Conservation (phyloP, 2,888 invertebrate species). For the Deilephila porcellus region DNA sequence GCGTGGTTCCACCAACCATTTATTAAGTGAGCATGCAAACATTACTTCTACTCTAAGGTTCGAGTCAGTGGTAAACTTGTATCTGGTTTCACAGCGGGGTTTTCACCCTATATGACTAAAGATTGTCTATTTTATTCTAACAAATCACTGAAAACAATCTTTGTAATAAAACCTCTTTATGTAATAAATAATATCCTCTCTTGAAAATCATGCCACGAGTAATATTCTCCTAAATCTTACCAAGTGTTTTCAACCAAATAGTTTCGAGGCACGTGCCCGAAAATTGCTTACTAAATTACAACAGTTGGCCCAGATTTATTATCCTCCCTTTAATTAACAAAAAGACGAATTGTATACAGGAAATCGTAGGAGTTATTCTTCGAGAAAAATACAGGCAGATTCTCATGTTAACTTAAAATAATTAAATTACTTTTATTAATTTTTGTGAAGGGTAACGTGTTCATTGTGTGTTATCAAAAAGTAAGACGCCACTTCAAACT, state of each 20-base stretch:
- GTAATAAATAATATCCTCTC: neutral
- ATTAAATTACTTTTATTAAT: neutral
- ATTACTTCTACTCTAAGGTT: too few relatives aligned
- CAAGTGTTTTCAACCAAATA: constrained; percentile 7
- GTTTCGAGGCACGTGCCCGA: constrained; percentile 14
- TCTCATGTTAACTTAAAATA: neutral
- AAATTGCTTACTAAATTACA: constrained; percentile 55
- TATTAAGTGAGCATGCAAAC: too few relatives aligned
- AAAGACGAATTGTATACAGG: constrained; percentile 39
- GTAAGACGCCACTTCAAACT: too few relatives aligned
- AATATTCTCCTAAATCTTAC: constrained; percentile 13
- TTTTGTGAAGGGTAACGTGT: neutral
- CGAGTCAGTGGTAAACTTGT: too few relatives aligned
- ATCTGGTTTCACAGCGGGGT: too few relatives aligned
- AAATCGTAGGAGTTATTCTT: constrained; percentile 35
- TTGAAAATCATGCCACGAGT: neutral
- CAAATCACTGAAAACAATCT: neutral
- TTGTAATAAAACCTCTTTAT: neutral
- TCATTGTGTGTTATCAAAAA: neutral
- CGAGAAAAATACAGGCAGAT: neutral
- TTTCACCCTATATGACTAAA: too few relatives aligned
- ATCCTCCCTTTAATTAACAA: constrained; percentile 52
- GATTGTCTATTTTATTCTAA: neutral
- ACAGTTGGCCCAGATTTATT: constrained; percentile 51
- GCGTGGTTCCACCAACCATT: too few relatives aligned